Conservation (phyloP, 1,140 invertebrate species). For the Adelges cooleyi region DNA sequence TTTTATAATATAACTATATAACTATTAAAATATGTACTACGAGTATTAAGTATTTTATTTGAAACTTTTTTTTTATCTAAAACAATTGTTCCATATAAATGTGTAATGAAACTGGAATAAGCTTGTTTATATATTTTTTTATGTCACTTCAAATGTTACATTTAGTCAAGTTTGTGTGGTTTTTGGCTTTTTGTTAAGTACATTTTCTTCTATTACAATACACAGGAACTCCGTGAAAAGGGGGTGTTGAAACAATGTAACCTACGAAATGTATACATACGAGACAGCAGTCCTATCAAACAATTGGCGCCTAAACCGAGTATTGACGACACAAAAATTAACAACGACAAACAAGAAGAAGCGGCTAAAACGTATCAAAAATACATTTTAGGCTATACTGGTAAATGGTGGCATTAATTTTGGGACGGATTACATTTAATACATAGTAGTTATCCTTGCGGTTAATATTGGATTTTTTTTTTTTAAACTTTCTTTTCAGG, state of each 20-base stretch:
- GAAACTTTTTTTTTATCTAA: too few species aligned
- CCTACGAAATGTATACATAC: conserved; percentile 1
- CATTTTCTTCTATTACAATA: background rate
- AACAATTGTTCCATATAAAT: too few species aligned
- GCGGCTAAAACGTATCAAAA: conserved; percentile 8
- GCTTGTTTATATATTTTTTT: background rate
- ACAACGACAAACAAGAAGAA: conserved; percentile 15
- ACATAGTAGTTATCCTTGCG: too few species aligned
- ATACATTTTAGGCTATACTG: conserved; percentile 26
- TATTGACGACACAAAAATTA: conserved; percentile 8
- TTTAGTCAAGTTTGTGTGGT: too few species aligned
- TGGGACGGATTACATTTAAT: too few species aligned
- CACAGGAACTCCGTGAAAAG: conserved; percentile 23
- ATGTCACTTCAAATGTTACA: background rate
- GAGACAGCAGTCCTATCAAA: background rate
- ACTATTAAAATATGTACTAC: too few species aligned
- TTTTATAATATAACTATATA: too few species aligned
- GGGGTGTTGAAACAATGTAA: conserved; percentile 21
- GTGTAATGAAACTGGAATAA: too few species aligned
- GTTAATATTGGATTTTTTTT: background rate
- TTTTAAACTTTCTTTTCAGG: conserved; percentile 37
- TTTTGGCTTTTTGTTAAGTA: too few species aligned
- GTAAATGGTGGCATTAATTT: background rate
- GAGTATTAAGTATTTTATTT: too few species aligned
- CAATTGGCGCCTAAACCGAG: background rate